A percentile compares a stretch with the other conserved stretches of the same genome.
These are phyloP conservation scores for Pipra filicauda DNA, from an alignment of 2,113 vertebrate genomes.

Conservation along the genomic window DNA sequence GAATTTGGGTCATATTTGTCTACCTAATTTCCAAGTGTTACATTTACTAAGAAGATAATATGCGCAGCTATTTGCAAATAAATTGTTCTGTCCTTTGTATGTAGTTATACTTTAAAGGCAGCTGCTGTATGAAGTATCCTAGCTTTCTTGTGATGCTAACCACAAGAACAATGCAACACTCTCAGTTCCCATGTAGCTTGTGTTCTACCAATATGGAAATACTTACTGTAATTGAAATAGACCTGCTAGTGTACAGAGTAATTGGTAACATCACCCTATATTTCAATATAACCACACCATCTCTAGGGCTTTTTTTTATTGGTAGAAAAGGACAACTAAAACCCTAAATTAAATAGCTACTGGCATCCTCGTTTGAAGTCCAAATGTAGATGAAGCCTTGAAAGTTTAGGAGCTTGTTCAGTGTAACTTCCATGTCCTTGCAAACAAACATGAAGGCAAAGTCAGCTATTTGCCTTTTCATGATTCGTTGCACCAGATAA, in stretches of 20 bases:
- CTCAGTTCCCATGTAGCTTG: neutral
- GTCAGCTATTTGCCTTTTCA: neutral
- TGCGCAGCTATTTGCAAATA: neutral
- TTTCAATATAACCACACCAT: neutral
- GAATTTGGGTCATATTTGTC: neutral
- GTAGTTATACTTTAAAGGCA: neutral
- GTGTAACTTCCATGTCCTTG: neutral
- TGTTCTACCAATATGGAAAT: neutral
- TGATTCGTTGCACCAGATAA: neutral
- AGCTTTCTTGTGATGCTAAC: neutral
- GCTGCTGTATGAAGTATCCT: neutral
- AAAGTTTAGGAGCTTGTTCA: neutral
- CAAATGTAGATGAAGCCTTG: neutral
- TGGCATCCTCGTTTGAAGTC: neutral
- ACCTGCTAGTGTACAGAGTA: neutral
- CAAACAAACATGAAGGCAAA: neutral
- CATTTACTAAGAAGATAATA: neutral
- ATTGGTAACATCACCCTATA: neutral
- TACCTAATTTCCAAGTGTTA: neutral
- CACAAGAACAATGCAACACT: neutral
- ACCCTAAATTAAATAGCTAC: neutral
- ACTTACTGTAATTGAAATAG: neutral
- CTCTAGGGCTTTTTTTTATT: neutral
- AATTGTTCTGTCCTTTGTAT: neutral
- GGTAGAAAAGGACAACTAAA: neutral